phyloP scores from a whole-genome alignment of 35 echinoderm and acorn worm genomes.

The Patiria miniata region DNA sequence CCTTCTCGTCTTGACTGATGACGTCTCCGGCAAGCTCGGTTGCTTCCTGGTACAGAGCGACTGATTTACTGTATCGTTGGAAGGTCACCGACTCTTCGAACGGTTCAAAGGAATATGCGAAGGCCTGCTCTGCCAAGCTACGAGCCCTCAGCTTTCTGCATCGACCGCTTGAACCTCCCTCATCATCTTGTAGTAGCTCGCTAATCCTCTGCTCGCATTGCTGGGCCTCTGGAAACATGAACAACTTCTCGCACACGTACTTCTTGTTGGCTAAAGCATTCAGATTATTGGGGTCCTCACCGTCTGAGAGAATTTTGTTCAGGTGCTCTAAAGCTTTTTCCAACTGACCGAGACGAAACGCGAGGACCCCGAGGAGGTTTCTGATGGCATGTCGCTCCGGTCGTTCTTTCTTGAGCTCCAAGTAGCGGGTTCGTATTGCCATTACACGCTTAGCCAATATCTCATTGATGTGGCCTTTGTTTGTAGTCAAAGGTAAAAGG shows the following conservation, averaged over 20 bases:
- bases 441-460: not conserved
- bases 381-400: constrained; percentile 7
- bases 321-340: not conserved
- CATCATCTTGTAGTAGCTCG: not conserved
- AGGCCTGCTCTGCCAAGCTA: not conserved
- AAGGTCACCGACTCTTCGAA: not conserved
- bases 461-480: not conserved
- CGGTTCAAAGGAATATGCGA: not conserved
- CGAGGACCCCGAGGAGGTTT: not conserved
- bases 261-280: not conserved
- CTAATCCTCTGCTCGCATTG: not conserved
- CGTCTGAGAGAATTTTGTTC: not conserved
- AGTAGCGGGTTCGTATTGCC: not conserved
- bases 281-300: constrained; percentile 4
- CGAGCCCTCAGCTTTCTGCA: not conserved
- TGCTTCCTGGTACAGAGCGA: not conserved
- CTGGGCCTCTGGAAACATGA: not conserved
- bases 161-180: not conserved
- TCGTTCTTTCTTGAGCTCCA: not conserved
- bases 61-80: not conserved
- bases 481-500: not conserved
- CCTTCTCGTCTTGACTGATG: not conserved
- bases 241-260: not conserved
- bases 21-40: not conserved
- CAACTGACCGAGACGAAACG: not conserved